Base-by-base conservation (phyloP, 2,888 invertebrate species). In the Acrobasis suavella region DNA sequence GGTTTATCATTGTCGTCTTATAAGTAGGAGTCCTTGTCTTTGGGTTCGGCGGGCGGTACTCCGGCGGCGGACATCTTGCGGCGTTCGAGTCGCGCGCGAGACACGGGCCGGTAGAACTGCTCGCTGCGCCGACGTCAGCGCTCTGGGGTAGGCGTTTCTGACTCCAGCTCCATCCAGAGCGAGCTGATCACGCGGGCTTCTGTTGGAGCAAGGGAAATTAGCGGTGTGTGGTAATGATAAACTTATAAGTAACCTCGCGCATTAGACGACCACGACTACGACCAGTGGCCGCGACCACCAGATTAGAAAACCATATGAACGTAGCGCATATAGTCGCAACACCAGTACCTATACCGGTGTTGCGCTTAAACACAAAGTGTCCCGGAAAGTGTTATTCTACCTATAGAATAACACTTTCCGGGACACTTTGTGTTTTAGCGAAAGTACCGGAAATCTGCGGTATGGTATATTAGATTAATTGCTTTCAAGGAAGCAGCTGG, bases 51-150 rank as follows among this genome's bases (percentile, higher is more conserved):
- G 89, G 89, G 91, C 90, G 86, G 91, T 65, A 90, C 83, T 7
- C 90, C 91, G 72, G 88, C 90, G 66, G 86, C 89, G 68, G 91
- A 91, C 86, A 91, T 84, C 79, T 92, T 92, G 82, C 91, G 89
- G 58, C 89, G 87, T 72, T 91, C 90, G 55, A 79, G 73, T 62
- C 91, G 89, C 68, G 87, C 88, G 78, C 91, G 89, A 9, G 86
- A 80, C 63, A 91, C 86, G 51, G 91, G 91, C 85, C 91, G 89
- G 82, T 92, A 88, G 82, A 82, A 92, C 89, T 92, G 91, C 91
- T 92, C 91, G 89, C 91, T 91, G 67, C 91, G 86, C 74, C 91
- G 91, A 64, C 91, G 91, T 91, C 91, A 91, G 90, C 91, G 91
- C 66, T 91, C 91, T 74, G 91, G 91, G 15, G 72, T 76, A 1